These are phyloP conservation scores for Uropsilus gracilis DNA, from an alignment of 2,113 vertebrate genomes.

Conservation along the genomic window DNA sequence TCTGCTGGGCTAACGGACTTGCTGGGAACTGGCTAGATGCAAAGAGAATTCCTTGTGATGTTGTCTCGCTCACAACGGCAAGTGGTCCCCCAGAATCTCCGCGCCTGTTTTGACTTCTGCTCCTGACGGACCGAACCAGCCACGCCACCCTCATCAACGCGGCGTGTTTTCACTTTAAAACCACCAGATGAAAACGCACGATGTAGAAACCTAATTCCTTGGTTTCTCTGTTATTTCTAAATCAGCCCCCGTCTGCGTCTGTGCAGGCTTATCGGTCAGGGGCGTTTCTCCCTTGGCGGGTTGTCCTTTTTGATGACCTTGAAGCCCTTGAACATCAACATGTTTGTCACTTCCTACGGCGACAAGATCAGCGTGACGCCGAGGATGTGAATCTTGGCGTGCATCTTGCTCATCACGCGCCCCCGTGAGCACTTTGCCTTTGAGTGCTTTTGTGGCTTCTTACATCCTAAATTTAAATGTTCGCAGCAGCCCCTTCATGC, in stretches of 20 bases:
- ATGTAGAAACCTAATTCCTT: background rate
- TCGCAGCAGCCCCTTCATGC: background rate
- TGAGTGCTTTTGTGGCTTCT: background rate
- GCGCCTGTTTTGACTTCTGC: no score
- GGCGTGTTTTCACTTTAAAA: background rate
- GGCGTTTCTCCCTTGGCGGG: background rate
- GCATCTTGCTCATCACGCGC: constrained; percentile 4
- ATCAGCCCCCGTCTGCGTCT: background rate
- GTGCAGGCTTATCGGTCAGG: background rate
- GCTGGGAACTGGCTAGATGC: background rate
- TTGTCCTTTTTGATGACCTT: background rate
- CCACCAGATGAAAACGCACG: background rate
- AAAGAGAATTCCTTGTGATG: background rate
- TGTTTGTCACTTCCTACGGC: background rate
- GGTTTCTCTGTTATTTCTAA: background rate
- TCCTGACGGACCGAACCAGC: background rate
- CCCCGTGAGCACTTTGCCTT: background rate
- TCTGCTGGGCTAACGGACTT: background rate
- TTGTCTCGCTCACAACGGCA: background rate
- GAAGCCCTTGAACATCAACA: background rate
- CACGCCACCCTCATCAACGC: background rate
- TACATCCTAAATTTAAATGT: background rate
- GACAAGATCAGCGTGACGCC: background rate
- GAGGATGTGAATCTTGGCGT: background rate
- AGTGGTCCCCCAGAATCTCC: background rate